Evolutionary conservation across 2,113 vertebrate species (phyloP), one percentile per base, ranked within the genome.

Genomic region (Collichthys lucidus): DNA sequence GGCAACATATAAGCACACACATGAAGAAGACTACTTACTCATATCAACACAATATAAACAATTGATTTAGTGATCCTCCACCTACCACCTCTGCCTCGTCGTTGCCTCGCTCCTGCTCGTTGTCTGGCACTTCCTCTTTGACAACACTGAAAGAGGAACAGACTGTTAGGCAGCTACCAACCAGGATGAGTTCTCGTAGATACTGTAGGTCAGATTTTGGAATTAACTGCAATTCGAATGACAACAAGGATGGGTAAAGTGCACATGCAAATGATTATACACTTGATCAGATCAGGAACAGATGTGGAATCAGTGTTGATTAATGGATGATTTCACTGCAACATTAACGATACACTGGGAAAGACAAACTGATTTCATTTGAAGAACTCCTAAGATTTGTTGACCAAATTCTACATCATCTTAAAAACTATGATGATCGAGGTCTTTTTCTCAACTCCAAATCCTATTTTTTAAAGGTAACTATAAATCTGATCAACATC

Each of bases 91-190:
- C 97, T 24, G 95, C 71, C 11, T 97, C 97, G 73, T 95, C 95
- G 52, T 70, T 95, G 79, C 92, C 95, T 91, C 93, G 94, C 74
- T 98, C 97, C 75, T 96, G 96, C 20, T 99, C 97, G 0, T 97
- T 97, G 83, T 98, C 97, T 15, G 92, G 92, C 63, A 94, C 92
- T 44, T 98, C 97, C 69, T 98, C 97, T 90, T 95, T 98, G 82
- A 95, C 67, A 47, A 92, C 92, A 72, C 97, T 99, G 91, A 11
- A 76, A 69, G 29, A 83, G 22, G 75, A 85, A 49, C 74, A 66
- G 7, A 31, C 8, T 0, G 17, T 83, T 9, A 77, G 31, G 7
- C 11, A 15, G 7, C 31, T 4, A 20, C 11, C 10, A 11, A 31
- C 11, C 1, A 19, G 5, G 6, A 11, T 22, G n/a, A 17, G 14